phyloP scores from a whole-genome alignment of 2,113 vertebrate genomes.

The Stegostoma tigrinum region DNA sequence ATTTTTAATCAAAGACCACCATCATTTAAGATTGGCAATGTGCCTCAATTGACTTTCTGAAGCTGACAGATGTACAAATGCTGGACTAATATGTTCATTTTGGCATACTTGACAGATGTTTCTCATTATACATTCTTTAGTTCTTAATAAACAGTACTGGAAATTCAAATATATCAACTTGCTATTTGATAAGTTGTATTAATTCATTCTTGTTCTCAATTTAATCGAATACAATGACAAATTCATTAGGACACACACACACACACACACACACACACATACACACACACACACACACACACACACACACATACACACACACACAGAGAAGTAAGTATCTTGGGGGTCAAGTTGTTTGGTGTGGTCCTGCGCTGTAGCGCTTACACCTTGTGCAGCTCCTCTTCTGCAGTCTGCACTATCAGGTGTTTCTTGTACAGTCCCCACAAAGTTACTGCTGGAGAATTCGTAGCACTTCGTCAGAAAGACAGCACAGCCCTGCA shows the following conservation, averaged over 20 bases:
- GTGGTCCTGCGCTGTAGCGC: too few relatives aligned
- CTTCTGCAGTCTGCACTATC: too few relatives aligned
- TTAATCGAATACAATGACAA: not conserved
- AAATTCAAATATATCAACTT: not conserved
- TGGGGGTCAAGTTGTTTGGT: not conserved
- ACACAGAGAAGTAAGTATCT: not conserved
- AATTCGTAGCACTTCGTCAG: too few relatives aligned
- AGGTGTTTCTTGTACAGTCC: too few relatives aligned
- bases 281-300: not conserved
- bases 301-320: not conserved
- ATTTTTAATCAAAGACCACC: not conserved
- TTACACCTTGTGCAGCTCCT: too few relatives aligned
- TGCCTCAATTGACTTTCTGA: not conserved
- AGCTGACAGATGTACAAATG: not conserved
- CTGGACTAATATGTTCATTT: not conserved
- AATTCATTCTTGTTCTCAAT: not conserved
- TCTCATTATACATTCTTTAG: not conserved
- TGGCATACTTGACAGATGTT: not conserved
- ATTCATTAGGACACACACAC: not conserved
- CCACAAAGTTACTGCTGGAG: too few relatives aligned
- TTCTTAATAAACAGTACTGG: not conserved
- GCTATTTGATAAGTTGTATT: not conserved
- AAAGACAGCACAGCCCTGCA: too few relatives aligned
- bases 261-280: not conserved
- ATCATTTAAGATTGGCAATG: not conserved